Evolutionary conservation across 2,888 invertebrate species (phyloP).

Genomic region (Clitarchus hookeri): DNA sequence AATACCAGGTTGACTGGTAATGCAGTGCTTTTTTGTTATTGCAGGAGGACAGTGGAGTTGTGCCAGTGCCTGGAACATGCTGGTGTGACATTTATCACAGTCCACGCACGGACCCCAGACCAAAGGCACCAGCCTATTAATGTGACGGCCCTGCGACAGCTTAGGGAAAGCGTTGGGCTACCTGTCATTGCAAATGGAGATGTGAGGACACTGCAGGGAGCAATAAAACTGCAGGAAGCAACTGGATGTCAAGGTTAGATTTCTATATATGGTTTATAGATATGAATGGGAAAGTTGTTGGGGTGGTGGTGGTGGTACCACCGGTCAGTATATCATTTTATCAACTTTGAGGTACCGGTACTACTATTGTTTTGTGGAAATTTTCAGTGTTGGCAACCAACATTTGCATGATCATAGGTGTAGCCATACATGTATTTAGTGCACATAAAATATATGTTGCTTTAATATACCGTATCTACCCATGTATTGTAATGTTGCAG

Average conservation of each 20-base stretch:
- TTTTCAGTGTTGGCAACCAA: too few species aligned
- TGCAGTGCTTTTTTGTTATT: neutral
- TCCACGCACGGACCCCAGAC: conserved; percentile 89
- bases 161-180: conserved; percentile 72
- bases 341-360: too few species aligned
- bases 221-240: conserved; percentile 64
- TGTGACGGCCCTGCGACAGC: conserved; percentile 68
- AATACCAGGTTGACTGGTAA: too few species aligned
- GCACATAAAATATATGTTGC: too few species aligned
- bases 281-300: neutral
- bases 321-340: too few species aligned
- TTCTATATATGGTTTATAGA: neutral
- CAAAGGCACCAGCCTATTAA: conserved; percentile 80
- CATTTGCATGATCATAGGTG: too few species aligned
- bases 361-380: too few species aligned
- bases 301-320: too few species aligned
- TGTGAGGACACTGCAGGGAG: conserved; percentile 74
- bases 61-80: conserved; percentile 80
- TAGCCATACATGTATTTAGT: too few species aligned
- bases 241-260: conserved; percentile 72
- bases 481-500: too few species aligned
- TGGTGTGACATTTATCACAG: conserved; percentile 85
- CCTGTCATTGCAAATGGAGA: conserved; percentile 95
- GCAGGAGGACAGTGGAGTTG: conserved; percentile 74
- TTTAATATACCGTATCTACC: too few species aligned